phyloP scores from a whole-genome alignment of 2,888 invertebrate species.

The Bombyx huttoni region DNA sequence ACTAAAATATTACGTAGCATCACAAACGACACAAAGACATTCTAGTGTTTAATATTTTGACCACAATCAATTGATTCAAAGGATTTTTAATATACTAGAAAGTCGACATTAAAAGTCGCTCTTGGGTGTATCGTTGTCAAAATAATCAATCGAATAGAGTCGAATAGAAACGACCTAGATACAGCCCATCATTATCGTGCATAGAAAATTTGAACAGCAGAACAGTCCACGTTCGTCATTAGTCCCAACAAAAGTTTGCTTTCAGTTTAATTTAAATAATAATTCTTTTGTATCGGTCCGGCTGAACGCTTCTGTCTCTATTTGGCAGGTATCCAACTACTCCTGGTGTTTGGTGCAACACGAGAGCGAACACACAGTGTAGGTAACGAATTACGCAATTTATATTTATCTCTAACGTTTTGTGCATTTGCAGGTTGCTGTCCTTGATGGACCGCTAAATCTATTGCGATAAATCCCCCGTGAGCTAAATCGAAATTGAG shows the following conservation, averaged over 20 bases:
- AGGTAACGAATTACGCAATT: background rate
- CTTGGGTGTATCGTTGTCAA: too few relatives aligned
- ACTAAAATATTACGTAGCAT: background rate
- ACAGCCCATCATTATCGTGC: slow-evolving; percentile 21
- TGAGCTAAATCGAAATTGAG: too few relatives aligned
- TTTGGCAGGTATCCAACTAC: slow-evolving; percentile 25
- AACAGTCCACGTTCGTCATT: slow-evolving; percentile 14
- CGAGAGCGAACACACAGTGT: slow-evolving; percentile 4
- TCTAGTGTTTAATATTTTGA: background rate
- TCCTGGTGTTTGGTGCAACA: slow-evolving; percentile 15
- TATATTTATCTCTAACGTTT: background rate
- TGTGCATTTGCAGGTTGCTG: background rate
- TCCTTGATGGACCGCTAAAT: too few relatives aligned
- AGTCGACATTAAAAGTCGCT: too few relatives aligned
- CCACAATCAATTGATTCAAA: too few relatives aligned
- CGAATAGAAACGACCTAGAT: too few relatives aligned
- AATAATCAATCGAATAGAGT: background rate
- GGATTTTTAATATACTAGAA: too few relatives aligned
- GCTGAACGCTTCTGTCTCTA: slow-evolving; percentile 13
- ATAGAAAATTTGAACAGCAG: slow-evolving; percentile 7
- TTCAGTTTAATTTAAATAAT: slow-evolving; percentile 20
- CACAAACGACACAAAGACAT: background rate
- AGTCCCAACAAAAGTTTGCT: slow-evolving; percentile 22
- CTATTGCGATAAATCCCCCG: too few relatives aligned
- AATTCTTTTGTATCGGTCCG: slow-evolving; percentile 19